phyloP scores from a whole-genome alignment of 2,888 invertebrate species.

The Platycheirus rosarum region DNA sequence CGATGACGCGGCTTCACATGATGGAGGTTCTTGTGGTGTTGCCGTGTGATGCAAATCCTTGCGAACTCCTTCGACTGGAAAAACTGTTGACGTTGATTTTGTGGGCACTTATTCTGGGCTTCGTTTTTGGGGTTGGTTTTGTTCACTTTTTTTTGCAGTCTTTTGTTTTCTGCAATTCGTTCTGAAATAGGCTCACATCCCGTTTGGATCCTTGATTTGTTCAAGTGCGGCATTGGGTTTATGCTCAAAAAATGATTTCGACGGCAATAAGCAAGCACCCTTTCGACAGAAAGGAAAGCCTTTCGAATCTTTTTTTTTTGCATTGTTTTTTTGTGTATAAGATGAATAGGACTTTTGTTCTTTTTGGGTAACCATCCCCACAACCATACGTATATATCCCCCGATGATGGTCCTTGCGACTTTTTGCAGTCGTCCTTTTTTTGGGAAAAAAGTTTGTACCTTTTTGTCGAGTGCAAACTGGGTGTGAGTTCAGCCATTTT shows the following conservation, averaged over 20 bases:
- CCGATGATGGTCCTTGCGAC: conserved; percentile 63
- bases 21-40: conserved; percentile 51
- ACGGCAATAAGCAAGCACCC: conserved; percentile 64
- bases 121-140: conserved; percentile 17
- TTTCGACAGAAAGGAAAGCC: conserved; percentile 43
- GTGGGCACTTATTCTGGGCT: conserved; percentile 38
- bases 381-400: conserved; percentile 6
- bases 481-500: conserved; percentile 46
- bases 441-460: conserved; percentile 54
- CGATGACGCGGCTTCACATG: conserved; percentile 43
- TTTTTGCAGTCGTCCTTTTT: conserved; percentile 61
- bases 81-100: conserved; percentile 72
- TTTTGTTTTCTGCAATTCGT: conserved; percentile 41
- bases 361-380: conserved; percentile 47
- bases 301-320: conserved; percentile 45
- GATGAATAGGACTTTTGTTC: conserved; percentile 71
- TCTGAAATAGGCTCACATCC: conserved; percentile 21
- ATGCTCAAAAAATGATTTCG: conserved; percentile 51
- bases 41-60: conserved; percentile 71
- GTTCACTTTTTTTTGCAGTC: conserved; percentile 24
- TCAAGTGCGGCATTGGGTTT: conserved; percentile 47
- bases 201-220: conserved; percentile 59
- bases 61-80: conserved; percentile 65
- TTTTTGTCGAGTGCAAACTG: conserved; percentile 35
- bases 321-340: neutral